These are phyloP conservation scores for Pygathrix nemaeus DNA, from an alignment of 2,113 vertebrate genomes.

Conservation along the genomic window DNA sequence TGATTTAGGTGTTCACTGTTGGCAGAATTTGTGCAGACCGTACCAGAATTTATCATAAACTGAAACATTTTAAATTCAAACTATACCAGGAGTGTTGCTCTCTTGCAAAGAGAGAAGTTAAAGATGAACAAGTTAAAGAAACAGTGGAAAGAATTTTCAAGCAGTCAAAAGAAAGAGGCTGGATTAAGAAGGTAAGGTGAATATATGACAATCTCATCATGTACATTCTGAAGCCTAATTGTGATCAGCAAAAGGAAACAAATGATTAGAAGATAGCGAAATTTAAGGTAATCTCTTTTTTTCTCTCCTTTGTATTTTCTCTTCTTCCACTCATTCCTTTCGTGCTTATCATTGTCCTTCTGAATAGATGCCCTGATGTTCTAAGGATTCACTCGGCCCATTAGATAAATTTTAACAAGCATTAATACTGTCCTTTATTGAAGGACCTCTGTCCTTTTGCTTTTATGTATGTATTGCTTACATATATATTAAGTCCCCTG, in stretches of 20 bases:
- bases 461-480: neutral
- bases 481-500: neutral
- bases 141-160: constrained; percentile 84
- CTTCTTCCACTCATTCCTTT: constrained; percentile 26
- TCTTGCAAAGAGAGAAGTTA: constrained; percentile 58
- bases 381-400: neutral
- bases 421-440: neutral
- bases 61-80: constrained; percentile 92
- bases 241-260: neutral
- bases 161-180: constrained; percentile 80
- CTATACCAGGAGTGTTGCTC: constrained; percentile 85
- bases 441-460: constrained; percentile 8
- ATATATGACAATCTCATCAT: neutral
- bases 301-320: constrained; percentile 3
- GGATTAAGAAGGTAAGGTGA: constrained; percentile 87
- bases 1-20: constrained; percentile 85
- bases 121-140: constrained; percentile 87
- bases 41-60: constrained; percentile 88
- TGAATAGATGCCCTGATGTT: neutral
- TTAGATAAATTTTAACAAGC: constrained; percentile 10
- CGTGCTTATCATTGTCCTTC: neutral
- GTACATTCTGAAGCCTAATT: neutral
- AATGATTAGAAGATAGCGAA: neutral
- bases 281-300: neutral
- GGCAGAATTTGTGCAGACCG: constrained; percentile 86